Base-by-base conservation (phyloP, 2,888 invertebrate species). In the Cosmopolites sordidus region DNA sequence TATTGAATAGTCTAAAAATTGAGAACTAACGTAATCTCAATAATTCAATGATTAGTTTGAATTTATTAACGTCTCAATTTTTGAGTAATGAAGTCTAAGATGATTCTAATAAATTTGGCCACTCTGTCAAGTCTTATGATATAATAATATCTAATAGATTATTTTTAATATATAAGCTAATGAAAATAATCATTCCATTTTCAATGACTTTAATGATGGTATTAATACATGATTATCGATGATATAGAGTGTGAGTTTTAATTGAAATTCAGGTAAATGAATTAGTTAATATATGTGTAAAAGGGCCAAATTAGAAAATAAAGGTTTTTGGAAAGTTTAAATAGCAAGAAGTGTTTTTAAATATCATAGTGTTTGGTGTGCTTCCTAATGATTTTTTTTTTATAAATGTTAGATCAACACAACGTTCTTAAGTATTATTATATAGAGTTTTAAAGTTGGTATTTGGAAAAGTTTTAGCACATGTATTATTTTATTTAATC, bases 151-250 rank as follows among this genome's bases (percentile, higher is more conserved):
- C 18, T 48, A 16, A n/a, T 48, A 41, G 33, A n/a, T 12, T 43
- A 43, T 15, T 4, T 15, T 39, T 29, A 22, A 33, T 22, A 33
- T 33, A n/a, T 12, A 33, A 33, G 11, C 33, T 33, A 33, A 33
- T n/a, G 33, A 33, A 33, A 51, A 42, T 45, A 51, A 51, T 46
- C 51, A 51, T 51, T 51, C 51, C 51, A 41, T 42, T 46, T 51
- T 22, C 40, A 46, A 50, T 40, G 40, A 40, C 45, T 41, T 42
- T 44, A 22, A n/a, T 48, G 22, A 16, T 48, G 33, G 33, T 9
- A 33, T 12, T 33, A 43, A 43, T 16, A 22, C 22, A 22, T 22
- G 22, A 22, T 8, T 22, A 22, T 22, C 4, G 8, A 22, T 22
- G 8, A 22, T 22, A 22, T 22, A 22, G 4, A 22, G 4, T 22